Conservation (phyloP, 2,113 vertebrate species). For the Rhombomys opimus region DNA sequence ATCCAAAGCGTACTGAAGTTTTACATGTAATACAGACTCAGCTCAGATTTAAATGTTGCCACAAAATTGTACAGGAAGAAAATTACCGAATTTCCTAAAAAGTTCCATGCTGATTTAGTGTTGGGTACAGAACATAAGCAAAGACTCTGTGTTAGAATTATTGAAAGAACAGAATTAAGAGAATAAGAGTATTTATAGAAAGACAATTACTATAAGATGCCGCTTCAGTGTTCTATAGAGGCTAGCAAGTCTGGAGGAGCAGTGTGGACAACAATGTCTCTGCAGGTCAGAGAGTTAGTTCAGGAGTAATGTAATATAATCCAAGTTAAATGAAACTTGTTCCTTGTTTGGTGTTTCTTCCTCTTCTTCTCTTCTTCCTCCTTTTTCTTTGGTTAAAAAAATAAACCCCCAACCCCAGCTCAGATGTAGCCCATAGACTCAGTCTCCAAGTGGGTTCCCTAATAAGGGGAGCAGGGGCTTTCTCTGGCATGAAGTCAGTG, state of each 20-base stretch:
- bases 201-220: neutral
- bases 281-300: neutral
- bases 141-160: neutral
- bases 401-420: neutral
- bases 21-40: neutral
- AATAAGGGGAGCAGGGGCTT: too few species aligned
- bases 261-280: too few species aligned
- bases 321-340: neutral
- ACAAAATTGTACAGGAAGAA: neutral
- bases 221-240: neutral
- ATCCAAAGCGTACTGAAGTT: neutral
- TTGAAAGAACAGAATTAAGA: neutral
- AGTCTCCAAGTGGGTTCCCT: too few species aligned
- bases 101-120: neutral
- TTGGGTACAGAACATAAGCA: neutral
- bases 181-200: neutral
- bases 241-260: neutral
- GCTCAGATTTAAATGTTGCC: neutral
- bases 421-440: too few species aligned
- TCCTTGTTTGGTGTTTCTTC: neutral
- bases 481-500: too few species aligned
- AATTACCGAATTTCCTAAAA: neutral
- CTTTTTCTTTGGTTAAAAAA: neutral
- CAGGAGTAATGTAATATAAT: rapidly evolving
- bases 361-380: neutral